Percentiles rank a stretch among this genome's conserved stretches.
These are phyloP conservation scores for Hipposideros armiger DNA, from an alignment of 2,113 vertebrate genomes.

Conservation along the genomic window DNA sequence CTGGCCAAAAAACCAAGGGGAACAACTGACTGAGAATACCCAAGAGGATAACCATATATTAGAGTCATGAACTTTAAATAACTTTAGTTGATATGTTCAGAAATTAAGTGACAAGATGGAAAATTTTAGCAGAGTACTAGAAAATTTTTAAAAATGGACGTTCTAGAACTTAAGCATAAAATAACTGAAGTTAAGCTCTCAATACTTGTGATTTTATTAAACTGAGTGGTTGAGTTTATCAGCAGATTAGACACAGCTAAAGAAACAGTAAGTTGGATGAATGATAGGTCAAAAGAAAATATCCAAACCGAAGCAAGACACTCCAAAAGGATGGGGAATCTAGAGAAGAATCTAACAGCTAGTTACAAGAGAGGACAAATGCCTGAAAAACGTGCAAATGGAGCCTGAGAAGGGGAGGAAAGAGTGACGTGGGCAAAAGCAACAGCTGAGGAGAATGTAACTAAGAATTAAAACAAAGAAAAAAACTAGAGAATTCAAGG, in stretches of 20 bases:
- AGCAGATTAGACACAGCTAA: neutral
- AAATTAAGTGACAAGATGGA: neutral
- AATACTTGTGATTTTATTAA: neutral
- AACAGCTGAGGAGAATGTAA: neutral
- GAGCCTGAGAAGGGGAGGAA: neutral
- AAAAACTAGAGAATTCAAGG: neutral
- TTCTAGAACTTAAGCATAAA: neutral
- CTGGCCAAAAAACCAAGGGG: neutral
- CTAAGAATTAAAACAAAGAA: neutral
- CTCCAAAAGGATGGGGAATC: neutral
- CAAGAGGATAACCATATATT: neutral
- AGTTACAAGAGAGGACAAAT: neutral
- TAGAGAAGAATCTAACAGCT: neutral
- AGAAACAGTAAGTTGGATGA: neutral
- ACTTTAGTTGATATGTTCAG: neutral
- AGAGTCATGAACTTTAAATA: neutral
- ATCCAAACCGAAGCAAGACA: neutral
- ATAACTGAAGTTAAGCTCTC: neutral
- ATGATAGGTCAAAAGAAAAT: neutral
- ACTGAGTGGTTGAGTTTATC: neutral
- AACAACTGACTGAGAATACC: neutral
- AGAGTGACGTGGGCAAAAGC: neutral
- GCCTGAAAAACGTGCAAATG: neutral
- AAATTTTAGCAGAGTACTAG: neutral
- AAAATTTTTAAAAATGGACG: neutral